Evolutionary conservation across 2,888 invertebrate species (phyloP).

Genomic region (Diarsia mendica): DNA sequence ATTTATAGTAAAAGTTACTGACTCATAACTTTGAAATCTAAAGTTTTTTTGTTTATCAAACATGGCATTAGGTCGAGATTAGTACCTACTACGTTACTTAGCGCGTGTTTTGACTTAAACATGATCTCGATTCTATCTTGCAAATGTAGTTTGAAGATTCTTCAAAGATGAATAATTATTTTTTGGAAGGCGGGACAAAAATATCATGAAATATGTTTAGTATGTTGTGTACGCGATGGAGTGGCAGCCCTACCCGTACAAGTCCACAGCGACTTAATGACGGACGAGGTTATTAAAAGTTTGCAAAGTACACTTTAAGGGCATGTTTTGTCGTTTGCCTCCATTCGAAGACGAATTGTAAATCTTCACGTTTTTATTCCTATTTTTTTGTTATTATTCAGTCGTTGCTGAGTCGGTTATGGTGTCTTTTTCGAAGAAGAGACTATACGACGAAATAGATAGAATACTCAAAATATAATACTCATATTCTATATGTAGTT

Average conservation of each 20-base stretch:
- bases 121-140: neutral
- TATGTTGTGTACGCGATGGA: neutral
- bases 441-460: neutral
- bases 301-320: constrained; percentile 57
- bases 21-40: neutral
- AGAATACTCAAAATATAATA: neutral
- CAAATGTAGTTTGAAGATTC: neutral
- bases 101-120: neutral
- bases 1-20: neutral
- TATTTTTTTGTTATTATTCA: constrained; percentile 3
- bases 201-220: neutral
- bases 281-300: constrained; percentile 74
- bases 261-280: constrained; percentile 64
- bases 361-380: constrained; percentile 13
- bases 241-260: constrained; percentile 51
- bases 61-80: neutral
- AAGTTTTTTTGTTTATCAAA: neutral
- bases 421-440: neutral
- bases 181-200: neutral
- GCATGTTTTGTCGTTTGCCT: constrained; percentile 40
- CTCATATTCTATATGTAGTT: neutral
- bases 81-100: neutral
- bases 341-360: constrained; percentile 13
- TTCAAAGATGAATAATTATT: neutral
- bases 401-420: no score